phyloP scores from a whole-genome alignment of 2,113 vertebrate species.

The Scomber scombrus region DNA sequence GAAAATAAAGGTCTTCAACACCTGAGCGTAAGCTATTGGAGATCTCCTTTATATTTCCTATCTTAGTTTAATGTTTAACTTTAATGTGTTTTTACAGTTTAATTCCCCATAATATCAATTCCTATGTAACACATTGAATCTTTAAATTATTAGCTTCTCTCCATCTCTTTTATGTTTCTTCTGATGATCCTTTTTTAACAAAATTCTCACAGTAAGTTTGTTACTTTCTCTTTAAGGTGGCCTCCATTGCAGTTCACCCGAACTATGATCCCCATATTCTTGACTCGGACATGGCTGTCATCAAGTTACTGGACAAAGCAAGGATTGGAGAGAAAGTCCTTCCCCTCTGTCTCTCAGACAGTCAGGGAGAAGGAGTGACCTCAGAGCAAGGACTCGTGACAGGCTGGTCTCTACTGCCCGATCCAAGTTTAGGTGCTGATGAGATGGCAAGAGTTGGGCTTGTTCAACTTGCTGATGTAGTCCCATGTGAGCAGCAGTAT shows the following conservation, averaged over 20 bases:
- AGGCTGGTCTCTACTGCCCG: conserved; percentile 91
- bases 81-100: background rate
- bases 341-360: conserved; percentile 91
- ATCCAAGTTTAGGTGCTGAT: conserved; percentile 80
- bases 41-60: background rate
- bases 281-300: conserved; percentile 92
- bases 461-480: conserved; percentile 89
- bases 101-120: too few species aligned
- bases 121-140: background rate
- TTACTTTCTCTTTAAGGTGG: conserved; percentile 84
- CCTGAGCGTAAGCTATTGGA: conserved; percentile 86
- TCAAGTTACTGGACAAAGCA: conserved; percentile 96
- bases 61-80: background rate
- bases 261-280: conserved; percentile 96
- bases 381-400: conserved; percentile 88
- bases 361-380: conserved; percentile 76
- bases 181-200: background rate
- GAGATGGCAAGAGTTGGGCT: conserved; percentile 89
- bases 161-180: background rate
- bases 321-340: conserved; percentile 91
- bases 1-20: conserved; percentile 92
- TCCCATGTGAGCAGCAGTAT: conserved; percentile 95
- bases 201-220: background rate
- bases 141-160: background rate
- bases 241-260: conserved; percentile 90